Evolutionary conservation across 37 sponge, comb jelly and placozoan species (phyloP).

Genomic region (Halisarca cf. caerulea): DNA sequence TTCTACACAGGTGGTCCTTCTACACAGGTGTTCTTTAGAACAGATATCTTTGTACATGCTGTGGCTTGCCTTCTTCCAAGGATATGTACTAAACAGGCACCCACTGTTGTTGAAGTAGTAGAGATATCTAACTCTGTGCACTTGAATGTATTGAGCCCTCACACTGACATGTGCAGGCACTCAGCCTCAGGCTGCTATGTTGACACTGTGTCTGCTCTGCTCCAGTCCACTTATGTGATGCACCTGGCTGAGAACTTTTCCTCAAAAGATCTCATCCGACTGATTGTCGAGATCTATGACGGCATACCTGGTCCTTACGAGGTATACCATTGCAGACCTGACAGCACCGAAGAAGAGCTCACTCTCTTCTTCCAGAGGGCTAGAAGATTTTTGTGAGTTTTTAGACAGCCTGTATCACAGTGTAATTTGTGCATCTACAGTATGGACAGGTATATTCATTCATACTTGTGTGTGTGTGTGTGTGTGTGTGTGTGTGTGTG

Average conservation of each 20-base stretch:
- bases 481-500: background rate
- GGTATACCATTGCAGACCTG: conserved; percentile 36
- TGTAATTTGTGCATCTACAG: too few relatives aligned
- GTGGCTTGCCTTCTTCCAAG: too few relatives aligned
- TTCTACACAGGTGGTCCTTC: too few relatives aligned
- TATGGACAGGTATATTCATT: too few relatives aligned
- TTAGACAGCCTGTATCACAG: too few relatives aligned
- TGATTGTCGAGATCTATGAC: conserved; percentile 46
- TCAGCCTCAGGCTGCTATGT: too few relatives aligned
- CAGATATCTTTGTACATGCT: too few relatives aligned
- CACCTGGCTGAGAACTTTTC: background rate
- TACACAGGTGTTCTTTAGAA: too few relatives aligned
- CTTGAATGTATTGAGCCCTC: background rate
- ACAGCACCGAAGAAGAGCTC: conserved; percentile 69
- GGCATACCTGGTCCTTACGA: conserved; percentile 48
- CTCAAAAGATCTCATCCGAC: conserved; percentile 30
- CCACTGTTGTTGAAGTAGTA: background rate
- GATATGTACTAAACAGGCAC: background rate
- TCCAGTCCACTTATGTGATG: background rate
- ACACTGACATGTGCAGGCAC: background rate
- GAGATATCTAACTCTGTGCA: background rate
- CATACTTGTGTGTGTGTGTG: too few relatives aligned
- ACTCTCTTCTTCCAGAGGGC: conserved; percentile 51
- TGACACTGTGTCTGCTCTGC: too few relatives aligned
- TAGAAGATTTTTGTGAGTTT: background rate